phyloP scores from a whole-genome alignment of 2,888 invertebrate species.

The Drosophila dives region DNA sequence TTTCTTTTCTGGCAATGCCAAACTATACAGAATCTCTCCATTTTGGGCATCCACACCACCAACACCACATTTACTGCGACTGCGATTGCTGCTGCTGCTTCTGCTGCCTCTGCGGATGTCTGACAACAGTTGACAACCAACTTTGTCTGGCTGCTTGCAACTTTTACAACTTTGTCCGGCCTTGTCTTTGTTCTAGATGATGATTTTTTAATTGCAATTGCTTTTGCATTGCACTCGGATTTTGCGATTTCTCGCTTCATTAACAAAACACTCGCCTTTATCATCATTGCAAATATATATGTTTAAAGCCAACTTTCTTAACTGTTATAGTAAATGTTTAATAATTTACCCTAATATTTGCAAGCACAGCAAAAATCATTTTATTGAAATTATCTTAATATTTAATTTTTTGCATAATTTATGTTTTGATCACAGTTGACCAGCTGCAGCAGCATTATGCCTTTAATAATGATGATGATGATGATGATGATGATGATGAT shows the following conservation, averaged over 20 bases:
- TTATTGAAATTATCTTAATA: not conserved
- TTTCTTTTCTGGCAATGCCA: slow-evolving; percentile 56
- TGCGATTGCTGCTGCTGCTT: slow-evolving; percentile 10
- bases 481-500: not conserved
- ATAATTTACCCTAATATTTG: too few species aligned
- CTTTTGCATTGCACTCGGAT: slow-evolving; percentile 46
- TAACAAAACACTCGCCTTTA: slow-evolving; percentile 38
- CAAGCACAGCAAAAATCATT: not conserved
- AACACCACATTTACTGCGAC: slow-evolving; percentile 6
- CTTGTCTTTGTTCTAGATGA: slow-evolving; percentile 63
- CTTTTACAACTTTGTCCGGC: slow-evolving; percentile 60
- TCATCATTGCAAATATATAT: slow-evolving; percentile 26
- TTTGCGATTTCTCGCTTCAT: slow-evolving; percentile 59
- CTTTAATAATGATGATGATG: slow-evolving; percentile 36
- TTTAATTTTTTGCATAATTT: slow-evolving; percentile 23
- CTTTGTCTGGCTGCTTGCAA: slow-evolving; percentile 55
- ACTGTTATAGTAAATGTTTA: too few species aligned
- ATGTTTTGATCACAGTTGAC: slow-evolving; percentile 19
- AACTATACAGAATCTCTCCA: slow-evolving; percentile 17
- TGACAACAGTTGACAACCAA: slow-evolving; percentile 63
- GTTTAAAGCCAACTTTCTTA: not conserved
- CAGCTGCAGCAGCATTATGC: slow-evolving; percentile 13
- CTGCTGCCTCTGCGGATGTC: slow-evolving; percentile 58
- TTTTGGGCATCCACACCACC: slow-evolving; percentile 19
- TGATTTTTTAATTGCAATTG: slow-evolving; percentile 76